These are phyloP conservation scores for Miniopterus natalensis DNA, from an alignment of 2,113 vertebrate species.

Conservation along the genomic window DNA sequence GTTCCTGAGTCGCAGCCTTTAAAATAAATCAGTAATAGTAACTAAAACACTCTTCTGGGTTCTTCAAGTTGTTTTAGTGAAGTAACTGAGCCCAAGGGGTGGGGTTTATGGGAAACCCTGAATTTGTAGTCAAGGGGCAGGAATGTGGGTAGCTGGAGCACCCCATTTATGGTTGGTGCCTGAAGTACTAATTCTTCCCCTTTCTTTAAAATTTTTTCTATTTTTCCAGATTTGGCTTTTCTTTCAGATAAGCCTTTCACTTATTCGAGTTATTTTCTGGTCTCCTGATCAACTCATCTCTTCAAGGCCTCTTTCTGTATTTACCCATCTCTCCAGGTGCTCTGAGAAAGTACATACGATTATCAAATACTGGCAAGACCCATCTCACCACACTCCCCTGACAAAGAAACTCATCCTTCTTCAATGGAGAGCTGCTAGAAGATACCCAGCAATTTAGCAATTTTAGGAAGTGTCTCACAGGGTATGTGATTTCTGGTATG, in stretches of 20 bases:
- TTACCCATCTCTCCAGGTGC: conserved; percentile 56
- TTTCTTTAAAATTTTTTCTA: conserved; percentile 69
- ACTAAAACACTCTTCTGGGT: not conserved
- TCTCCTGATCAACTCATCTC: conserved; percentile 51
- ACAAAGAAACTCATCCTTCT: conserved; percentile 60
- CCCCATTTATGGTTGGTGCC: not conserved
- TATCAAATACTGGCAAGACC: conserved; percentile 76
- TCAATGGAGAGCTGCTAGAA: conserved; percentile 70
- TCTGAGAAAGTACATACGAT: conserved; percentile 76
- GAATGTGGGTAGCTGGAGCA: not conserved
- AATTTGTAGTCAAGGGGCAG: not conserved
- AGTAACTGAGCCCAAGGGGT: not conserved
- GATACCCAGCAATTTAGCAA: conserved; percentile 72
- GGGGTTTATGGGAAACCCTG: not conserved
- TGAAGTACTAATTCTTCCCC: conserved; percentile 61
- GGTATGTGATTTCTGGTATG: conserved; percentile 71
- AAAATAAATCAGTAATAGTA: not conserved
- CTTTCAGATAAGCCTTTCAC: conserved; percentile 77
- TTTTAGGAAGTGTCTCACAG: conserved; percentile 56
- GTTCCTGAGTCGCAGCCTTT: not conserved
- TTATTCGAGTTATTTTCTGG: conserved; percentile 80
- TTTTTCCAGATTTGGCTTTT: conserved; percentile 80
- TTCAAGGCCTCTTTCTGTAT: not conserved
- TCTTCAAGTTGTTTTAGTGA: not conserved
- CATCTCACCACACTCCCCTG: conserved; percentile 69